Base-by-base conservation (phyloP, 2,888 invertebrate species). In the Drosophila atroscutellata region DNA sequence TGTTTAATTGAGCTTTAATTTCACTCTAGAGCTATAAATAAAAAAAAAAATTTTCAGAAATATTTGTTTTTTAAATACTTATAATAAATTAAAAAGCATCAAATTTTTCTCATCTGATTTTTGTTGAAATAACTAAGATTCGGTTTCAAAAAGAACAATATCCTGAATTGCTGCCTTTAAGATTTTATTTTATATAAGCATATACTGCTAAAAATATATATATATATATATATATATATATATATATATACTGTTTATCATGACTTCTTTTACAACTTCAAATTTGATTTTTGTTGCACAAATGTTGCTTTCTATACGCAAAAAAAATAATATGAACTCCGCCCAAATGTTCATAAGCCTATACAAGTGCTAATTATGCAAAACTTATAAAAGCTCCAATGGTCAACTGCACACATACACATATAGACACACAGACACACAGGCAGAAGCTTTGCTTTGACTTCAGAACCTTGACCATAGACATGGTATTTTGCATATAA, bases 311-410 rank as follows among this genome's bases (percentile, higher is more conserved):
- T n/a, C 18, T 11, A 28, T n/a, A 9, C 2, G 28, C 2, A n/a
- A 51, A 24, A 52, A 34, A 2, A 9, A 52, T 2, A 52, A 54
- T 5, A 3, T 11, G 3, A 6, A 18, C 24, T 36, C 2, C 18
- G 15, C 5, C 26, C 8, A n/a, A 24, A 6, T 42, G 13, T 26
- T 15, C 15, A 56, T 30, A 13, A 30, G 50, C 56, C 24, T 2
- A 11, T 11, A 36, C 36, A 36, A 36, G 11, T 36, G 58, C 58
- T 70, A 69, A 70, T 69, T 69, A 69, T 70, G 52, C 28, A 37
- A 45, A 69, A 28, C 32, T 47, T 52, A 69, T 58, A 45, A 34
- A 70, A 51, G 52, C 37, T 50, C 7, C 37, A 26, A 18, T 47
- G 26, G 45, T 9, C 30, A 45, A 20, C n/a, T 18, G 30, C 30